Conservation (phyloP, 2,797 vertebrate genomes). For the Babyrousa celebensis region DNA sequence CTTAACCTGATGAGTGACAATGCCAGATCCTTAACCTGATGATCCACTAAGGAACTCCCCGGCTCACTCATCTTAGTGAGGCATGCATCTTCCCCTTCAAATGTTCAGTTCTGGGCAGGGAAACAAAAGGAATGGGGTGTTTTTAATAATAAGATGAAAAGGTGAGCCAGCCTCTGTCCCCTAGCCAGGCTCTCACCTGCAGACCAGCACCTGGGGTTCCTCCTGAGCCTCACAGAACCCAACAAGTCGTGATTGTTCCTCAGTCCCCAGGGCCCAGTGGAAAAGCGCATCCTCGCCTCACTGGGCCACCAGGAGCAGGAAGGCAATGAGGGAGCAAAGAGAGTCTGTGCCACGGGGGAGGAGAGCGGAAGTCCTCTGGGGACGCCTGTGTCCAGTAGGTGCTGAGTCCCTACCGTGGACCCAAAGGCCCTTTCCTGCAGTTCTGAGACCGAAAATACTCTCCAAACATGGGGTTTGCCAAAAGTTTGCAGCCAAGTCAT, state of each 20-base stretch:
- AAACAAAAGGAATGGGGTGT: background rate
- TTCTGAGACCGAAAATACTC: background rate
- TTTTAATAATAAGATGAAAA: background rate
- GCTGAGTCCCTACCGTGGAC: fast-evolving
- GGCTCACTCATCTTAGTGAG: too few species aligned
- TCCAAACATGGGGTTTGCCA: background rate
- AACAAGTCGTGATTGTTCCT: constrained; percentile 13
- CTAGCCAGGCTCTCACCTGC: background rate
- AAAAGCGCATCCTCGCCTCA: fast-evolving
- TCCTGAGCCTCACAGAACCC: background rate
- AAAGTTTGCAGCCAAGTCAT: background rate
- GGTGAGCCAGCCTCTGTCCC: background rate
- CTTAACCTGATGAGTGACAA: too few species aligned
- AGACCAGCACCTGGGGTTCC: background rate
- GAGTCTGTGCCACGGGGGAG: background rate
- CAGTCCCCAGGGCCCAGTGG: background rate
- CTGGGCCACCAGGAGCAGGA: background rate
- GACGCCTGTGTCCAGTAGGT: background rate
- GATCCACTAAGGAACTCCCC: too few species aligned
- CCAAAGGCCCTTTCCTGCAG: too few species aligned
- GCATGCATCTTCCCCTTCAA: background rate
- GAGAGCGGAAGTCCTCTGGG: too few species aligned
- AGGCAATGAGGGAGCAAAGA: background rate
- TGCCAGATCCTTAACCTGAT: too few species aligned
- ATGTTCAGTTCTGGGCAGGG: background rate